Conservation (phyloP, 2,888 invertebrate genomes). For the Parnassius mnemosyne region DNA sequence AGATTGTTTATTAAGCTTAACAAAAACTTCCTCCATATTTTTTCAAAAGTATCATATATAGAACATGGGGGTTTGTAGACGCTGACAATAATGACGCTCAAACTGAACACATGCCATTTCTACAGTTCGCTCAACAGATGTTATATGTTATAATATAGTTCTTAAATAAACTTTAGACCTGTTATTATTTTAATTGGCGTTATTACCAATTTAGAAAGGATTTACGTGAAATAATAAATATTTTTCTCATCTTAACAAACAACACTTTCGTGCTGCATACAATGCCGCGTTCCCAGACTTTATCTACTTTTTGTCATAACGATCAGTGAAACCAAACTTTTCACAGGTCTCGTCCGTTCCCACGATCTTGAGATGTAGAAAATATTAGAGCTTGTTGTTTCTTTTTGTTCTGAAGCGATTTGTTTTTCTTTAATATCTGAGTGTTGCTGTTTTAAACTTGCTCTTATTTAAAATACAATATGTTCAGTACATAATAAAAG, state of each 20-base stretch:
- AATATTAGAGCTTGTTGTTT: constrained; percentile 48
- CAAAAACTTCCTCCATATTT: no score
- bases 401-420: constrained; percentile 15
- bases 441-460: no score
- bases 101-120: no score
- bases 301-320: constrained; percentile 51
- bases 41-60: no score
- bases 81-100: no score
- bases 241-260: constrained; percentile 26
- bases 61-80: no score
- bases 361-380: constrained; percentile 60
- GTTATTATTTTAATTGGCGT: constrained; percentile 10
- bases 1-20: no score
- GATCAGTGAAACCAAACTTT: constrained; percentile 65
- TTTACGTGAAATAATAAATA: constrained; percentile 22
- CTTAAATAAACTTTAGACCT: background rate
- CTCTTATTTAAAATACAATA: no score
- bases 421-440: background rate
- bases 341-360: constrained; percentile 46
- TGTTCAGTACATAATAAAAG: no score
- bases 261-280: constrained; percentile 54
- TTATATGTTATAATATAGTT: background rate
- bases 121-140: no score
- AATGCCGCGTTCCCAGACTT: constrained; percentile 51
- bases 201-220: constrained; percentile 22